These are phyloP conservation scores for Sipha maydis DNA, from an alignment of 2,888 invertebrate genomes.

Conservation along the genomic window DNA sequence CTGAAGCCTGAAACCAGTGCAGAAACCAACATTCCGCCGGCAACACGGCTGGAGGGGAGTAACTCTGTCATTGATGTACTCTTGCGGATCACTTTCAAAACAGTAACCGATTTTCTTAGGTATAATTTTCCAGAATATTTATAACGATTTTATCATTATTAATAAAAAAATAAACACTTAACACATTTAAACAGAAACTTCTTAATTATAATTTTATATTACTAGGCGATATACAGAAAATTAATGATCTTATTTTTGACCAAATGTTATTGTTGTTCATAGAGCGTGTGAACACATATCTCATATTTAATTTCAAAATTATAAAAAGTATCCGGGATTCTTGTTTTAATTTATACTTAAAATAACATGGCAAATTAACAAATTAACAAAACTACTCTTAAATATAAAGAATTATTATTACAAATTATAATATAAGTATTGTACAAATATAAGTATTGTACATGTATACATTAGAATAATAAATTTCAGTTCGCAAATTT, in stretches of 20 bases:
- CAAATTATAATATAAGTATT: too few relatives aligned
- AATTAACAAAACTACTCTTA: not conserved
- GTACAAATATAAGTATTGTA: too few relatives aligned
- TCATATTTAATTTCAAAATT: constrained; percentile 6
- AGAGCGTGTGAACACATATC: not conserved
- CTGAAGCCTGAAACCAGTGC: constrained; percentile 61
- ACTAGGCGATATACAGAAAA: not conserved
- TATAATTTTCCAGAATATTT: constrained; percentile 15
- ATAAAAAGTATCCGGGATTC: not conserved
- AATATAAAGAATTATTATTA: too few relatives aligned
- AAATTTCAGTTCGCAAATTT: too few relatives aligned
- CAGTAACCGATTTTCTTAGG: constrained; percentile 22
- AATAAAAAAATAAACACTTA: not conserved
- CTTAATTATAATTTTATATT: not conserved
- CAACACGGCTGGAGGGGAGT: constrained; percentile 66
- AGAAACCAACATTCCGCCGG: constrained; percentile 66
- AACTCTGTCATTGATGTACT: constrained; percentile 66
- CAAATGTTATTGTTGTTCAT: constrained; percentile 19
- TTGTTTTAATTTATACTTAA: not conserved
- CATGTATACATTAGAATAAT: too few relatives aligned
- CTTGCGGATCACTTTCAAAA: constrained; percentile 52
- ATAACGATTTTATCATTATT: not conserved
- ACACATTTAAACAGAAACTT: not conserved
- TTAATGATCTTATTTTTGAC: not conserved
- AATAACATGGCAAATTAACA: not conserved